phyloP scores from a whole-genome alignment of 2,888 invertebrate species.

The Drosophila merina region DNA sequence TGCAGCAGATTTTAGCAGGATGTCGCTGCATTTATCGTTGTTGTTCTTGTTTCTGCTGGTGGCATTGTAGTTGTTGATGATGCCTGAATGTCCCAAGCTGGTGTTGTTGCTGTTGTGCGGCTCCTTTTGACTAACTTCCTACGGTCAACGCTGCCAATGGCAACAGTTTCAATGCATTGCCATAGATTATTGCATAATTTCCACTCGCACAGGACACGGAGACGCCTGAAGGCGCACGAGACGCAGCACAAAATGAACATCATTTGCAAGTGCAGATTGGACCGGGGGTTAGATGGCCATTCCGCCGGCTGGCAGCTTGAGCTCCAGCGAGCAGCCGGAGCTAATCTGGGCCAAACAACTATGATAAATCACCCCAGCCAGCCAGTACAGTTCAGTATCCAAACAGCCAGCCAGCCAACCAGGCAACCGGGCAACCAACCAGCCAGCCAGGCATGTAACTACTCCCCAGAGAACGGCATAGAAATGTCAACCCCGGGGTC shows the following conservation, averaged over 20 bases:
- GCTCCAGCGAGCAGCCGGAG: slow-evolving; percentile 33
- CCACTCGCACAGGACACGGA: slow-evolving; percentile 19
- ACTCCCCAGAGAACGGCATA: slow-evolving; percentile 15
- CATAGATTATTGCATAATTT: slow-evolving; percentile 78
- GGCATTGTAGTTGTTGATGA: slow-evolving; percentile 23
- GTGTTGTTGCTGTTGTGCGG: slow-evolving; percentile 18
- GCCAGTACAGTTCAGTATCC: slow-evolving; percentile 10
- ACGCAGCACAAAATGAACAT: slow-evolving; percentile 60
- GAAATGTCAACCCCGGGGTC: slow-evolving; percentile 3
- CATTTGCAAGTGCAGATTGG: slow-evolving; percentile 67
- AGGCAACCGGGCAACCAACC: slow-evolving; percentile 26
- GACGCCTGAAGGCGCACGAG: slow-evolving; percentile 10
- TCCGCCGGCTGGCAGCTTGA: slow-evolving; percentile 26
- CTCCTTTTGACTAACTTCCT: slow-evolving; percentile 51
- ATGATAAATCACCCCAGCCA: slow-evolving; percentile 65
- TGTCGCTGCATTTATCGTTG: slow-evolving; percentile 23
- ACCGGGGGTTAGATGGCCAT: slow-evolving; percentile 36
- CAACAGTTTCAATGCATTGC: slow-evolving; percentile 68
- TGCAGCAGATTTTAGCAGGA: slow-evolving; percentile 64
- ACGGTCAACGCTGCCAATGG: slow-evolving; percentile 65
- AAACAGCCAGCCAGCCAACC: slow-evolving; percentile 17
- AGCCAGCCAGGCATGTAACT: slow-evolving; percentile 48
- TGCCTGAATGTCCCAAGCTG: slow-evolving; percentile 17
- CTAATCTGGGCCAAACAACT: slow-evolving; percentile 64
- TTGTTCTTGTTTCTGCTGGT: slow-evolving; percentile 11